Conservation (phyloP, 2,797 vertebrate genomes). For the Acrocephalus scirpaceus region DNA sequence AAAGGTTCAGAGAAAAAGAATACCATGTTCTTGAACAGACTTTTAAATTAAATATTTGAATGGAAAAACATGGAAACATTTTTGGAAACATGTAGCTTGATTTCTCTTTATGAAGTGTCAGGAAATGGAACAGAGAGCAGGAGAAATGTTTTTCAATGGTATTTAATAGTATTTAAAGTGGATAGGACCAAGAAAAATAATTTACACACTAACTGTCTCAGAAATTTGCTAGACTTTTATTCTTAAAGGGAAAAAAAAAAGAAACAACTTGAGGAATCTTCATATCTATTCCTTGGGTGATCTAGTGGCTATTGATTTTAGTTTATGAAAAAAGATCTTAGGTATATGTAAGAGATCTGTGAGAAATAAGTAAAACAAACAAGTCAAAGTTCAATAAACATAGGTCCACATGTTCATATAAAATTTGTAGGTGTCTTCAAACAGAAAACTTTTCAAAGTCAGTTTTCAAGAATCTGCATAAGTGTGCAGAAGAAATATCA, state of each 20-base stretch:
- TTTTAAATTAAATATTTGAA: not conserved
- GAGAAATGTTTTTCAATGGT: not conserved
- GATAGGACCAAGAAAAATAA: not conserved
- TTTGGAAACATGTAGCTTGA: not conserved
- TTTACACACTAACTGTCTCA: not conserved
- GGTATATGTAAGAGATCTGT: not conserved
- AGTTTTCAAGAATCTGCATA: conserved; percentile 28
- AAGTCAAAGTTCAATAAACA: not conserved
- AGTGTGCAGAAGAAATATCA: conserved; percentile 26
- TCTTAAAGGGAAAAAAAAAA: not conserved
- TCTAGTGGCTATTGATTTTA: not conserved
- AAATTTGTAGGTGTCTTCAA: not conserved
- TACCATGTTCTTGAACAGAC: not conserved
- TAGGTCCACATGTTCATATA: not conserved
- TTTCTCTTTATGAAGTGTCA: not conserved
- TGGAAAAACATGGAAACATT: not conserved
- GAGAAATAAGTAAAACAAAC: not conserved
- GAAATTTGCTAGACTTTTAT: not conserved
- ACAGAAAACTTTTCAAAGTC: not conserved
- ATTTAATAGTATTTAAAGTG: not conserved
- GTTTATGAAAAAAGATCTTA: not conserved
- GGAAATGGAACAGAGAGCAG: not conserved
- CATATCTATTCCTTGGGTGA: not conserved
- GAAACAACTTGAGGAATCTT: not conserved
- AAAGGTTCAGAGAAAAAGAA: not conserved